These are phyloP conservation scores for Sarcophaga variegata DNA, from an alignment of 2,888 invertebrate genomes.

Conservation along the genomic window DNA sequence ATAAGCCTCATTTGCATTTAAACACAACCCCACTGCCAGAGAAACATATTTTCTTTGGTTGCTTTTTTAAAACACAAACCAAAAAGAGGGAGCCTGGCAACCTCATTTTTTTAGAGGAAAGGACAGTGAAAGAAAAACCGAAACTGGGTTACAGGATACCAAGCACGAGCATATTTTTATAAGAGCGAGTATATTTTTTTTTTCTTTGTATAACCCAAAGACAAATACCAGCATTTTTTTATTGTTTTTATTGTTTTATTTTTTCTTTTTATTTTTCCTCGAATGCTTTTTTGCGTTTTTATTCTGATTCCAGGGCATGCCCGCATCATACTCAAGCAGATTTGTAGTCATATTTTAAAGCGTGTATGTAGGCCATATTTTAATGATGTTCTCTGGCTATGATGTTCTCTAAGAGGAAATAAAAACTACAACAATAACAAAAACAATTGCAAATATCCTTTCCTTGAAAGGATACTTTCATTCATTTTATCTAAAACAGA, in stretches of 20 bases:
- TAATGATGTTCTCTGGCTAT: conserved; percentile 30
- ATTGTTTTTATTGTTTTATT: conserved; percentile 1
- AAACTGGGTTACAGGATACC: background rate
- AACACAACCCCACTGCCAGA: conserved; percentile 71
- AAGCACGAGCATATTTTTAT: background rate
- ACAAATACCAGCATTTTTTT: no score
- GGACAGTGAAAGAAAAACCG: background rate
- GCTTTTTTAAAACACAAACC: background rate
- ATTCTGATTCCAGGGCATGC: background rate
- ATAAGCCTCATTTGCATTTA: conserved; percentile 79
- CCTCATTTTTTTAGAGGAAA: no score
- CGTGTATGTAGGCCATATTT: conserved; percentile 27
- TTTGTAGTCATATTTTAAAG: background rate
- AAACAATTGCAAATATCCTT: conserved; percentile 33
- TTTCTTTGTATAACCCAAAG: no score
- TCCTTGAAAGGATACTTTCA: background rate
- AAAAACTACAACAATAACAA: background rate
- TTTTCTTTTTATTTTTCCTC: background rate
- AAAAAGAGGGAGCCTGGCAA: background rate
- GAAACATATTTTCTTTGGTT: conserved; percentile 31
- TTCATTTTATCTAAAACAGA: conserved; percentile 22
- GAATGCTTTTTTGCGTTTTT: background rate
- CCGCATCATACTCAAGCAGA: background rate
- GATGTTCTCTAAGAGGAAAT: no score
- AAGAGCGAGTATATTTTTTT: no score